Evolutionary conservation across 2,113 vertebrate genomes (phyloP).

Genomic region (Xyliphius kryptos): DNA sequence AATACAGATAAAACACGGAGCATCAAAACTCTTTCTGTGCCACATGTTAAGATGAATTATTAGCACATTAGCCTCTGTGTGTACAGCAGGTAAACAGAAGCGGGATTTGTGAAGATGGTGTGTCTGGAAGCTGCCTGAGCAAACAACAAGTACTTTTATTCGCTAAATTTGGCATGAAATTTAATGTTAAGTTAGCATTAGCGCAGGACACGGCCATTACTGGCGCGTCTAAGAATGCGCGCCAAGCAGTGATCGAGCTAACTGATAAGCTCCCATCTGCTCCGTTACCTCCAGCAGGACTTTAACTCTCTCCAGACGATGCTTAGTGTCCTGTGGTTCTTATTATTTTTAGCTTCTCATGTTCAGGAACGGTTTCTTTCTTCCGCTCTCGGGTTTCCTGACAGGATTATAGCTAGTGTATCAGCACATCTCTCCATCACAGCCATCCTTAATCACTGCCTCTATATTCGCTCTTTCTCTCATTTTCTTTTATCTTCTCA

Average conservation of each 20-base stretch:
- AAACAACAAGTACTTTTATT: slow-evolving; percentile 25
- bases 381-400: slow-evolving; percentile 63
- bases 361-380: slow-evolving; percentile 55
- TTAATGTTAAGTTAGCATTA: slow-evolving; percentile 55
- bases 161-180: slow-evolving; percentile 55
- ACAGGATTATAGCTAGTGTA: slow-evolving; percentile 53
- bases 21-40: too few relatives aligned
- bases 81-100: slow-evolving; percentile 29
- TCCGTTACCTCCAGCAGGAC: slow-evolving; percentile 50
- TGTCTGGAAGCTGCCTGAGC: slow-evolving; percentile 8
- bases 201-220: slow-evolving; percentile 63
- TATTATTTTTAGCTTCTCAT: slow-evolving; percentile 62
- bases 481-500: too few relatives aligned
- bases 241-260: slow-evolving; percentile 52
- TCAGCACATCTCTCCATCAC: too few relatives aligned
- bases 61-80: too few relatives aligned
- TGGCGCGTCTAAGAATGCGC: slow-evolving; percentile 66
- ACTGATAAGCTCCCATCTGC: slow-evolving; percentile 69
- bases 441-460: too few relatives aligned
- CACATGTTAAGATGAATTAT: too few relatives aligned
- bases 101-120: too few relatives aligned
- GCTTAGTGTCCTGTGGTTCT: slow-evolving; percentile 44
- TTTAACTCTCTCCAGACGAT: slow-evolving; percentile 47
- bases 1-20: too few relatives aligned
- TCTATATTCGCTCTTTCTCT: too few relatives aligned